phyloP scores from a whole-genome alignment of 2,113 vertebrate species.

The Sitta europaea region DNA sequence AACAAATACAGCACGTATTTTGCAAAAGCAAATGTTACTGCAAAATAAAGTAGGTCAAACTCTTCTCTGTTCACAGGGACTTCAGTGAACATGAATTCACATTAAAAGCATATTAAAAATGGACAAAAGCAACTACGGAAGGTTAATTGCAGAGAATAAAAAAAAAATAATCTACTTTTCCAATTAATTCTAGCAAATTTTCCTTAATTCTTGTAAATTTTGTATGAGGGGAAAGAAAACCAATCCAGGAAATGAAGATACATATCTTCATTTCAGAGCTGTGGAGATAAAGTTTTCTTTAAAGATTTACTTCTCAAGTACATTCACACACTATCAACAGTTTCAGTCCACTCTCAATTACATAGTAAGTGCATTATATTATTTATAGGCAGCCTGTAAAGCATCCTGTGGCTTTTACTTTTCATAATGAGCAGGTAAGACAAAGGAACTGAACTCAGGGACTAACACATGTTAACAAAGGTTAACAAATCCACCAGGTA shows the following conservation, averaged over 20 bases:
- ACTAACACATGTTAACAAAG: background rate
- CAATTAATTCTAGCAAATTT: background rate
- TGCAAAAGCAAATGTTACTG: background rate
- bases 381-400: constrained; percentile 24
- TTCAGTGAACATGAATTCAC: background rate
- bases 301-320: constrained; percentile 22
- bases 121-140: background rate
- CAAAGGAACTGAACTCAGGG: background rate
- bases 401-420: background rate
- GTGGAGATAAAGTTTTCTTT: background rate
- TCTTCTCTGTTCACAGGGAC: background rate
- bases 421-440: background rate
- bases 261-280: background rate
- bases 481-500: background rate
- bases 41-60: background rate
- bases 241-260: background rate
- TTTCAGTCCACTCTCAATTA: background rate
- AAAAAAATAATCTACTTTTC: background rate
- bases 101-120: background rate
- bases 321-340: background rate
- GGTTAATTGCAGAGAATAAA: background rate
- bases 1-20: background rate
- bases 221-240: background rate
- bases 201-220: background rate
- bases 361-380: background rate